Conservation (phyloP, 2,888 invertebrate genomes). For the Hemithea aestivaria region DNA sequence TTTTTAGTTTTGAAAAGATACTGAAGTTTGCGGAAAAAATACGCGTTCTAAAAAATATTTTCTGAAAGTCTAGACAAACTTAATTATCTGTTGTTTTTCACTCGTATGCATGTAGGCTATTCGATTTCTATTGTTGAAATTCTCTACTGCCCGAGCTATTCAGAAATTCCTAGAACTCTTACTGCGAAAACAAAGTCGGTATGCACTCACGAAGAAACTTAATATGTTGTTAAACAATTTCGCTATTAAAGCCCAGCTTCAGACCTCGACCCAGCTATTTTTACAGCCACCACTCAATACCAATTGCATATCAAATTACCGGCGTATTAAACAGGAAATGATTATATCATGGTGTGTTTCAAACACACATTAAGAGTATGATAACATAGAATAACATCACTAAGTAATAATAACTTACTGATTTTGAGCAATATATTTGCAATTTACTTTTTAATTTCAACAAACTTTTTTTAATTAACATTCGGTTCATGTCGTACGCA, state of each 20-base stretch:
- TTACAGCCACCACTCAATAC: constrained; percentile 23
- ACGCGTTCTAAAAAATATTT: no score
- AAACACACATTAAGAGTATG: constrained; percentile 6
- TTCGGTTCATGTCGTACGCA: constrained; percentile 10
- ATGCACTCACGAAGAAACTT: constrained; percentile 25
- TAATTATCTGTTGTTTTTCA: no score
- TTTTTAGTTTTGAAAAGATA: no score
- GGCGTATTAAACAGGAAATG: constrained; percentile 32
- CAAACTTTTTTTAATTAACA: constrained; percentile 12
- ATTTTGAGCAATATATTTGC: constrained; percentile 8
- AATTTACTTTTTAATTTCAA: constrained; percentile 1
- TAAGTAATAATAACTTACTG: no score
- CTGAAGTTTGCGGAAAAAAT: no score
- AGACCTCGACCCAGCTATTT: constrained; percentile 27
- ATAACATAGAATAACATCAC: constrained; percentile 11
- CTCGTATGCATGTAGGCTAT: no score
- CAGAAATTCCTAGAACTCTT: constrained; percentile 8
- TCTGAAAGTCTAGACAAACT: no score
- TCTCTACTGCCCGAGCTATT: background rate
- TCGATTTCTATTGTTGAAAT: no score
- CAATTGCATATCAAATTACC: constrained; percentile 29
- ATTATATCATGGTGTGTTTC: constrained; percentile 28
- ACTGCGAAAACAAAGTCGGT: constrained; percentile 12
- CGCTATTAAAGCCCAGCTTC: constrained; percentile 15
- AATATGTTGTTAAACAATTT: constrained; percentile 33